Evolutionary conservation across 2,797 vertebrate species (phyloP).

Genomic region (Urosaurus nigricauda): DNA sequence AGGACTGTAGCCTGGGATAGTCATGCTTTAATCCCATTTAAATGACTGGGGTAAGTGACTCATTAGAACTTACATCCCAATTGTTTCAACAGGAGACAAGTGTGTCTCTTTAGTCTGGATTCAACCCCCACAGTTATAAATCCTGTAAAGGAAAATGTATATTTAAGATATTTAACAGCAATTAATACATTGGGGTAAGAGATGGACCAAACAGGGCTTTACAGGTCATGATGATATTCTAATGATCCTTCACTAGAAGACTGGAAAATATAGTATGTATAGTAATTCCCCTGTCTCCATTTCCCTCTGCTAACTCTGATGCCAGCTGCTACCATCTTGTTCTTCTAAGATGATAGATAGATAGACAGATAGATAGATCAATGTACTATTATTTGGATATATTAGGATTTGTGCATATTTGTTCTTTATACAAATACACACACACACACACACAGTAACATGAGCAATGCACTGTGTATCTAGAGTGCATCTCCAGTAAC

Average conservation of each 20-base stretch:
- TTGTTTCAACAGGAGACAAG: neutral
- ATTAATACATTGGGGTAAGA: neutral
- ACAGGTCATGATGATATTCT: neutral
- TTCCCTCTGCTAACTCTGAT: neutral
- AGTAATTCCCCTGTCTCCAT: too few relatives aligned
- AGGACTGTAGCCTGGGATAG: neutral
- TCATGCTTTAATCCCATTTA: neutral
- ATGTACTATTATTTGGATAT: neutral
- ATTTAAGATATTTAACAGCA: neutral
- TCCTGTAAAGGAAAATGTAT: neutral
- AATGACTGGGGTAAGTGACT: neutral
- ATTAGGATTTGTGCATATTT: neutral
- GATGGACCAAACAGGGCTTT: too few relatives aligned
- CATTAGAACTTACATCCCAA: neutral
- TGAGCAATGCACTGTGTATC: neutral
- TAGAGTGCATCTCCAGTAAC: conserved; percentile 8
- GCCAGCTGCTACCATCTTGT: neutral
- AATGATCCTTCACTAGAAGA: neutral
- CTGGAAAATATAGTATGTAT: neutral
- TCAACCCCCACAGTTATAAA: neutral
- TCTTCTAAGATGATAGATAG: neutral
- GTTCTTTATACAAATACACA: neutral
- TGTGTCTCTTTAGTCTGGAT: neutral
- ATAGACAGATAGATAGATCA: neutral
- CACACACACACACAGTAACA: too few relatives aligned